A percentile compares a stretch with the other conserved stretches of the same genome.
Evolutionary conservation across 1,140 invertebrate genomes (phyloP).

Genomic region (Tribolium madens): DNA sequence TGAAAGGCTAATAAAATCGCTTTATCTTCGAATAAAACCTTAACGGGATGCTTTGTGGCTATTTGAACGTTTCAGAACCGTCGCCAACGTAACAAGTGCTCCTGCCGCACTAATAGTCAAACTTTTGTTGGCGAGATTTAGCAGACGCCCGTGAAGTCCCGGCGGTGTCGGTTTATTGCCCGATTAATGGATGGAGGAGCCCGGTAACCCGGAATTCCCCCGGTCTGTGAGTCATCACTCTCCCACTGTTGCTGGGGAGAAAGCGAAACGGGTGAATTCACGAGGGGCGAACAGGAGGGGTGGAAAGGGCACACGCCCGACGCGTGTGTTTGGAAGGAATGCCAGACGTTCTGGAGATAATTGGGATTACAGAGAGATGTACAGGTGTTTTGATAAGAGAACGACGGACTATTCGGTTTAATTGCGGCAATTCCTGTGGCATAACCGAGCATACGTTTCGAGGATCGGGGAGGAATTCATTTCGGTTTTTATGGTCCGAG

Average conservation of each 20-base stretch:
- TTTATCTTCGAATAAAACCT: conserved; percentile 5
- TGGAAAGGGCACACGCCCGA: conserved; percentile 25
- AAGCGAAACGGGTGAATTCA: conserved; percentile 32
- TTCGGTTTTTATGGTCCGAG: not conserved
- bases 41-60: conserved; percentile 2
- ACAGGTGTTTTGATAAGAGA: conserved; percentile 32
- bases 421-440: conserved; percentile 3
- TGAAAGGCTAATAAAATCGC: not conserved
- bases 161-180: conserved; percentile 26
- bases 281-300: not conserved
- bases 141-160: conserved; percentile 4
- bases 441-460: not conserved
- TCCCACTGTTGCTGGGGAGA: conserved; percentile 53
- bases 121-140: conserved; percentile 3
- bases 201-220: conserved; percentile 50
- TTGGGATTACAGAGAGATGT: conserved; percentile 15
- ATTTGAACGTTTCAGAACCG: conserved; percentile 3
- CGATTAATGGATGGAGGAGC: conserved; percentile 33
- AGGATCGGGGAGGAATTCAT: not conserved
- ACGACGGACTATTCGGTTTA: conserved; percentile 18
- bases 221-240: conserved; percentile 51
- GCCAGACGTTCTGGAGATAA: conserved; percentile 29
- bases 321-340: conserved; percentile 7
- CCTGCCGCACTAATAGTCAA: not conserved
- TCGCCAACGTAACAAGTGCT: conserved; percentile 8